Conservation (phyloP, 2,888 invertebrate species). For the Meganola albula region DNA sequence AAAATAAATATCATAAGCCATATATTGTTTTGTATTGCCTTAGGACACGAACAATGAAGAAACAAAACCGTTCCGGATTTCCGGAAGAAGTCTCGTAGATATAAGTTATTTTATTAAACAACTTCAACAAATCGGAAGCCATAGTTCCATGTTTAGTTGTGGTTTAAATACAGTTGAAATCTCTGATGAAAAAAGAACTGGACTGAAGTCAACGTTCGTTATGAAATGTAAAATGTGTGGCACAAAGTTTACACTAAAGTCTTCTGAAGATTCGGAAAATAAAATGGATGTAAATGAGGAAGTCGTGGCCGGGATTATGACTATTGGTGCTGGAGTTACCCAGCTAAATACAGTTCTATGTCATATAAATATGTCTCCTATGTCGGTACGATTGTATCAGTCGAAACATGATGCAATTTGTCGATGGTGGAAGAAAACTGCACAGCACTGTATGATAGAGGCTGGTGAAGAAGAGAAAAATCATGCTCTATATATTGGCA, state of each 20-base stretch:
- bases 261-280: not conserved
- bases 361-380: slow-evolving; percentile 1
- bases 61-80: too few species aligned
- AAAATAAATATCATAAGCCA: not conserved
- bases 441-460: slow-evolving; percentile 1
- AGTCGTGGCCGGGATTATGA: slow-evolving; percentile 1
- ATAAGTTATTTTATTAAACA: too few species aligned
- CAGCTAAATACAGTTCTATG: slow-evolving; percentile 1
- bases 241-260: not conserved
- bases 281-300: slow-evolving; percentile 5
- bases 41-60: not conserved
- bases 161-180: not conserved
- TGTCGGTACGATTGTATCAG: slow-evolving; percentile 1
- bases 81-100: not conserved
- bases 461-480: slow-evolving; percentile 2
- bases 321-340: slow-evolving; percentile 2
- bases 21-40: not conserved
- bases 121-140: too few species aligned
- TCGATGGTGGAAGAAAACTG: slow-evolving; percentile 1
- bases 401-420: slow-evolving; percentile 2
- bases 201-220: not conserved
- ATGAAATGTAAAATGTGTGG: slow-evolving; percentile 1
- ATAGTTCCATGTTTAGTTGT: too few species aligned
- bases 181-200: not conserved
- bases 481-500: slow-evolving; percentile 1